Evolutionary conservation across 2,113 vertebrate species (phyloP).

Genomic region (Calidris pygmaea): DNA sequence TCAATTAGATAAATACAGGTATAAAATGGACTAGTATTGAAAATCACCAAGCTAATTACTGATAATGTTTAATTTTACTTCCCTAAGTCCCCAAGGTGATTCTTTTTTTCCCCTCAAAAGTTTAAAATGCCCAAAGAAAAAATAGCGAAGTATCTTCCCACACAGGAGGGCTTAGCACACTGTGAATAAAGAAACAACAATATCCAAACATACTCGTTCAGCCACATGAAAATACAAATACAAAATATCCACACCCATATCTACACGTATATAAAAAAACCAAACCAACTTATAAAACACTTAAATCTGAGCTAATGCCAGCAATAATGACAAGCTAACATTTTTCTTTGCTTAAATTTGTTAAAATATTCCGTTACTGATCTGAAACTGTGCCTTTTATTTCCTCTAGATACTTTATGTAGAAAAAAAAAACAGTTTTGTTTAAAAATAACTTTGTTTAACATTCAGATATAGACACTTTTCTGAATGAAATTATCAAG

Average conservation of each 20-base stretch:
- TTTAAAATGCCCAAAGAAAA: slow-evolving; percentile 62
- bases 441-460: not conserved
- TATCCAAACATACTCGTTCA: not conserved
- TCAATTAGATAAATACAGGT: slow-evolving; percentile 81
- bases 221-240: not conserved
- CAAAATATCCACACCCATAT: not conserved
- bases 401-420: not conserved
- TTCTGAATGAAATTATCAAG: slow-evolving; percentile 12
- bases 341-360: not conserved
- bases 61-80: slow-evolving; percentile 79
- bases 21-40: slow-evolving; percentile 71
- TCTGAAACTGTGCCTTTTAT: not conserved
- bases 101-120: slow-evolving; percentile 2
- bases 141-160: slow-evolving; percentile 20
- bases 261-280: not conserved
- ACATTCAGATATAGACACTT: not conserved
- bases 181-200: not conserved
- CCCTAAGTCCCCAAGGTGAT: slow-evolving; percentile 67
- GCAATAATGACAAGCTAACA: not conserved
- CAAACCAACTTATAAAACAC: not conserved
- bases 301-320: not conserved
- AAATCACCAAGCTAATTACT: slow-evolving; percentile 79
- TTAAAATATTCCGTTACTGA: not conserved
- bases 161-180: slow-evolving; percentile 21
- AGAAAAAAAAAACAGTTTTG: not conserved